phyloP scores from a whole-genome alignment of 1,140 invertebrate genomes.

The Danaus plexippus region DNA sequence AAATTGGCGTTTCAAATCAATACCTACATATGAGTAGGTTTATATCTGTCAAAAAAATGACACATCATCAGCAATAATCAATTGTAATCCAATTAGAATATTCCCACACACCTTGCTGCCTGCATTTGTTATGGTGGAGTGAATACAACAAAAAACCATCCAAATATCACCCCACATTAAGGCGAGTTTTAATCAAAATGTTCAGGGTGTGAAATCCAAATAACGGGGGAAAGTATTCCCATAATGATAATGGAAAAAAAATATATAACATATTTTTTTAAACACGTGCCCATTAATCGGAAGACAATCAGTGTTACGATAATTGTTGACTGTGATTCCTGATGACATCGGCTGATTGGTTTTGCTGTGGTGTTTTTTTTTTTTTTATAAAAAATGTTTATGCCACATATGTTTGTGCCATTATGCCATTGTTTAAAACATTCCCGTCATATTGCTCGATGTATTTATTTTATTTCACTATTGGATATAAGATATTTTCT shows the following conservation, averaged over 20 bases:
- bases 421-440: neutral
- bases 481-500: too few species aligned
- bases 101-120: too few species aligned
- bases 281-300: conserved; percentile 44
- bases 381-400: conserved; percentile 19
- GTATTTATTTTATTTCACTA: too few species aligned
- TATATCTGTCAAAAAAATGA: too few species aligned
- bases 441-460: too few species aligned
- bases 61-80: too few species aligned
- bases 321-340: conserved; percentile 36
- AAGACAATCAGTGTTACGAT: conserved; percentile 39
- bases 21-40: too few species aligned
- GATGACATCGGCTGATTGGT: conserved; percentile 37
- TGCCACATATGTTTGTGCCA: conserved; percentile 3
- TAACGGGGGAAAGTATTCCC: conserved; percentile 56
- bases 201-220: conserved; percentile 63
- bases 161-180: conserved; percentile 35
- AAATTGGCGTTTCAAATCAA: too few species aligned
- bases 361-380: conserved; percentile 24
- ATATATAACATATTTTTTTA: conserved; percentile 42
- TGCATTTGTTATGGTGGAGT: too few species aligned
- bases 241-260: conserved; percentile 62
- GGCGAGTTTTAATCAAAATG: conserved; percentile 61
- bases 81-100: too few species aligned
- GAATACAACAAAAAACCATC: too few species aligned